Evolutionary conservation across 2,888 invertebrate genomes (phyloP).

Genomic region (Synergus itoensis): DNA sequence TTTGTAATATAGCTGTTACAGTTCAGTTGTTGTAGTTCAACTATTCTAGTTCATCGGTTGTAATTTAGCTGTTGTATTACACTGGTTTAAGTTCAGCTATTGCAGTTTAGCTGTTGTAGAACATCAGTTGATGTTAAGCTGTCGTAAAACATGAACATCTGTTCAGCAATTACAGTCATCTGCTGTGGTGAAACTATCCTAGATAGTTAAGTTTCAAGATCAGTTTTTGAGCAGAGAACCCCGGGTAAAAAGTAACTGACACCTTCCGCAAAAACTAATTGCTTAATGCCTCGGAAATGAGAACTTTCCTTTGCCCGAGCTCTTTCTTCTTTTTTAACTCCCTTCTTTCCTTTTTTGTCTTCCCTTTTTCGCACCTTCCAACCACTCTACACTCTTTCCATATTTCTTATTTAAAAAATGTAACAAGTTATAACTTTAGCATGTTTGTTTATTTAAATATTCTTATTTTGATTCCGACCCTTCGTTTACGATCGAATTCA

Average conservation of each 20-base stretch:
- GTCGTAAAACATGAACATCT: too few relatives aligned
- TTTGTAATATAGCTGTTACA: too few relatives aligned
- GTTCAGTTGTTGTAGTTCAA: too few relatives aligned
- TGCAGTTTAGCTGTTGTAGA: too few relatives aligned
- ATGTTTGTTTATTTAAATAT: neutral
- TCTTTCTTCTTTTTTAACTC: slow-evolving; percentile 54
- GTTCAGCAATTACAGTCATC: too few relatives aligned
- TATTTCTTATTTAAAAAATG: neutral
- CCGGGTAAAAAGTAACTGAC: slow-evolving; percentile 72
- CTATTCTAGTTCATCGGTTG: too few relatives aligned
- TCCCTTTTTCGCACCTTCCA: slow-evolving; percentile 15
- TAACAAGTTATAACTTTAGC: neutral
- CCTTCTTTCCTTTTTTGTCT: slow-evolving; percentile 35
- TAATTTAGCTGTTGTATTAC: too few relatives aligned
- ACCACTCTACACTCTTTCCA: slow-evolving; percentile 23
- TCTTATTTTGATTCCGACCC: neutral
- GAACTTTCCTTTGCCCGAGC: slow-evolving; percentile 72
- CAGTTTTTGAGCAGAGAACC: neutral
- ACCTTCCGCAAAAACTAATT: slow-evolving; percentile 76
- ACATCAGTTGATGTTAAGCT: too few relatives aligned
- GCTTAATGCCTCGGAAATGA: slow-evolving; percentile 78
- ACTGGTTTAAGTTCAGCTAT: too few relatives aligned
- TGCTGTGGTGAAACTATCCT: too few relatives aligned
- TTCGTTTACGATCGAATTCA: neutral
- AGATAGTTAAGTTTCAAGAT: neutral